phyloP scores from a whole-genome alignment of 2,888 invertebrate species.

The Blera fallax region DNA sequence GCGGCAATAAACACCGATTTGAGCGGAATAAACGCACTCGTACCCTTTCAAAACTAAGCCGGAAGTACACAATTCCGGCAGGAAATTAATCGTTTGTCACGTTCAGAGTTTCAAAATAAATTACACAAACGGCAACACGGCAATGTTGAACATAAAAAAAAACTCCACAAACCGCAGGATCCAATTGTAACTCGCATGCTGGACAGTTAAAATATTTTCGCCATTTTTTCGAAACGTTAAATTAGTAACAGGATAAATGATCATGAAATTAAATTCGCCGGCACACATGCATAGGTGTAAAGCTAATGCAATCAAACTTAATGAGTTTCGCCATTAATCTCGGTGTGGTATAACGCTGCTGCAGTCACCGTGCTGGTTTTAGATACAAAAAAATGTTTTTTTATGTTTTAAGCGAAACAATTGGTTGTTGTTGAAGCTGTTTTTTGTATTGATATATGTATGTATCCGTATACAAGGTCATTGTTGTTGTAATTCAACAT shows the following conservation, averaged over 20 bases:
- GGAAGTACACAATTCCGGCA: background rate
- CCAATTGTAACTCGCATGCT: background rate
- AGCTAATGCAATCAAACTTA: conserved; percentile 21
- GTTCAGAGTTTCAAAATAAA: background rate
- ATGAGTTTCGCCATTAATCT: conserved; percentile 32
- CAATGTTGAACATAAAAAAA: background rate
- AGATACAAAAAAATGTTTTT: background rate
- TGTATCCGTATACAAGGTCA: background rate
- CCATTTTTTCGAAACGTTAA: background rate
- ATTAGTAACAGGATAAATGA: conserved; percentile 7
- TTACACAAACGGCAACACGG: too few species aligned
- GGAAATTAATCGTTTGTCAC: background rate
- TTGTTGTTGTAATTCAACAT: background rate
- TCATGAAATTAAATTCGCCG: background rate
- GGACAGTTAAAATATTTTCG: background rate
- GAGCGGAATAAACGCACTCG: too few species aligned
- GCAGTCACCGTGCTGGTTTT: background rate
- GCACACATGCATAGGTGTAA: background rate
- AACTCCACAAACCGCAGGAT: conserved; percentile 5
- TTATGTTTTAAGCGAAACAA: background rate
- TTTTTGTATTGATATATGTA: background rate
- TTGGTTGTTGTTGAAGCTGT: background rate
- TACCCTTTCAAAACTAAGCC: background rate
- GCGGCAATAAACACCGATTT: too few species aligned
- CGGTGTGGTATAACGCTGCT: background rate